phyloP scores from a whole-genome alignment of 2,113 vertebrate genomes.

The Carollia perspicillata region DNA sequence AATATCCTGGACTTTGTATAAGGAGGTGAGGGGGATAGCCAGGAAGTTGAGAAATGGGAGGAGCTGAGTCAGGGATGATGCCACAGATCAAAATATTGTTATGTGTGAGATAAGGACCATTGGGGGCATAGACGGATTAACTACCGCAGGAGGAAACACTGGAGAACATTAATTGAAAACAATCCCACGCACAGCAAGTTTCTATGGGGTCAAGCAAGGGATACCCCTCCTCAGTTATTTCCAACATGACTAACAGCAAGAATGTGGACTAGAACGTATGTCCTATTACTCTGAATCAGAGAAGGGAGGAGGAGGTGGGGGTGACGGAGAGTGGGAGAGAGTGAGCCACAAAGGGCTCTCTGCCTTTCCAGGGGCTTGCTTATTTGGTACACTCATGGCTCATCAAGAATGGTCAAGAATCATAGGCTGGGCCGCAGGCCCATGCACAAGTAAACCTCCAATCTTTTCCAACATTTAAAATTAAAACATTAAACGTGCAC shows the following conservation, averaged over 20 bases:
- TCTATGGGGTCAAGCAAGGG: background rate
- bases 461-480: conserved; percentile 7
- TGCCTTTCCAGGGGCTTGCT: background rate
- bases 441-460: background rate
- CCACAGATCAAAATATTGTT: background rate
- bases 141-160: background rate
- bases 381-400: background rate
- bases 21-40: background rate
- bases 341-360: too few species aligned
- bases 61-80: background rate
- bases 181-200: background rate
- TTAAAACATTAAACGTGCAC: background rate
- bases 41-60: background rate
- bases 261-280: background rate
- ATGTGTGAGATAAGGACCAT: background rate
- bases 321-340: background rate
- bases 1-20: background rate
- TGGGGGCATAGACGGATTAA: background rate
- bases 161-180: background rate
- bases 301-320: background rate
- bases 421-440: background rate
- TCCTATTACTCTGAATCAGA: background rate
- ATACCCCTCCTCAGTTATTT: background rate
- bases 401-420: background rate
- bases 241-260: background rate